Evolutionary conservation across 2,113 vertebrate genomes (phyloP), one percentile per base, ranked within the genome.

Genomic region (Amazona guildingii): DNA sequence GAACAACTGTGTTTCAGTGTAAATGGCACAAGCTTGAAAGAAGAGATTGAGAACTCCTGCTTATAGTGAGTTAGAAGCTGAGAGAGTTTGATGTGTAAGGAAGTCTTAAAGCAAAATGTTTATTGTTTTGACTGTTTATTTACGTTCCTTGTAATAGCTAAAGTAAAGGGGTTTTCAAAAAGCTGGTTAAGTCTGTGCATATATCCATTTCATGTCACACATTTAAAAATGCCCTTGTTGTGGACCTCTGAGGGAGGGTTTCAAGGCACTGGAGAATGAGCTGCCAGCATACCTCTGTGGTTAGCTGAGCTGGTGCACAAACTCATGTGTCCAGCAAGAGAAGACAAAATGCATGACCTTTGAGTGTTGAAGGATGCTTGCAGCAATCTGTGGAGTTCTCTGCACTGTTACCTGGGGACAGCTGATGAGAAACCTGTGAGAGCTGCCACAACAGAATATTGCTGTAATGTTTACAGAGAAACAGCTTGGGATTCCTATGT

Each of bases 241-340:
- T 82, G 52, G 52, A 80, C 24, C 59, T 68, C 67, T 61, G 52
- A 67, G 49, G 17, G 17, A 43, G 43, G 13, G 6, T 90, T 90
- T 73, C 24, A 24, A 52, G 44, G 39, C 76, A 33, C 6, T 12
- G 17, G 11, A 75, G 24, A 61, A 27, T 0, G 3, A 79, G 29
- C 52, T 72, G 39, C 52, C 35, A 68, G 57, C 29, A 19, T 25
- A 29, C 7, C 6, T 72, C 46, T 75, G 15, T 64, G 43, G 27
- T 61, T 67, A 10, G 18, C 35, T 70, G 46, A 75, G 29, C 21
- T 49, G 11, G 31, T 84, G 35, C 52, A 9, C 18, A 31, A 59
- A 80, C 51, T 44, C 44, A 35, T 0, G 0, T 24, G 27, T 77
- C 10, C 2, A 3, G 29, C 2, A 15, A 33, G 35, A 64, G 57